Conservation (phyloP, 2,797 vertebrate species). For the Xenentodon cancila region DNA sequence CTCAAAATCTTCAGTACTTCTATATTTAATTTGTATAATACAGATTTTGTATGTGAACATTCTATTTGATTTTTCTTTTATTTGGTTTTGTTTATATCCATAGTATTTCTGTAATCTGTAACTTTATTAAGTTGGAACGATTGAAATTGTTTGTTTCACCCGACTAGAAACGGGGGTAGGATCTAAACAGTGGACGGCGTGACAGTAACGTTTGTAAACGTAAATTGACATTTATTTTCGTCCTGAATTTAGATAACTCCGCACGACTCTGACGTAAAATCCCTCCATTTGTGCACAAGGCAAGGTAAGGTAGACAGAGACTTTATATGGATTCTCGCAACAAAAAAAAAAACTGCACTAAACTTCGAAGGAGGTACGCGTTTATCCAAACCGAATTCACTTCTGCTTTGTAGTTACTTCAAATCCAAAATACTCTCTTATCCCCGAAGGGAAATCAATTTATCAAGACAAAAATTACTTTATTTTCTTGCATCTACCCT, state of each 20-base stretch:
- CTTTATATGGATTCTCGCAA: fast-evolving
- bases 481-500: no score
- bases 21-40: no score
- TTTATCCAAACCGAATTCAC: neutral
- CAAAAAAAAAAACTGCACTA: neutral
- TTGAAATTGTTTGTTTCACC: neutral
- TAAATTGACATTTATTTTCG: neutral
- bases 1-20: neutral
- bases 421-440: no score
- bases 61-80: no score
- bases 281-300: neutral
- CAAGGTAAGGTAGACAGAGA: conserved; percentile 9
- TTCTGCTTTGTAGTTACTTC: neutral
- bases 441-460: no score
- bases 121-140: conserved; percentile 46
- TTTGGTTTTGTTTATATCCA: neutral
- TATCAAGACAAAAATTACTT: no score
- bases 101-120: neutral
- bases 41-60: no score
- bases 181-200: conserved; percentile 62
- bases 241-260: neutral
- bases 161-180: conserved; percentile 39
- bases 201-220: conserved; percentile 11
- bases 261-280: neutral
- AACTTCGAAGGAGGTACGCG: neutral